Evolutionary conservation across 2,888 invertebrate genomes (phyloP), one percentile per base, ranked within the genome.

Genomic region (Tridacna crocea): DNA sequence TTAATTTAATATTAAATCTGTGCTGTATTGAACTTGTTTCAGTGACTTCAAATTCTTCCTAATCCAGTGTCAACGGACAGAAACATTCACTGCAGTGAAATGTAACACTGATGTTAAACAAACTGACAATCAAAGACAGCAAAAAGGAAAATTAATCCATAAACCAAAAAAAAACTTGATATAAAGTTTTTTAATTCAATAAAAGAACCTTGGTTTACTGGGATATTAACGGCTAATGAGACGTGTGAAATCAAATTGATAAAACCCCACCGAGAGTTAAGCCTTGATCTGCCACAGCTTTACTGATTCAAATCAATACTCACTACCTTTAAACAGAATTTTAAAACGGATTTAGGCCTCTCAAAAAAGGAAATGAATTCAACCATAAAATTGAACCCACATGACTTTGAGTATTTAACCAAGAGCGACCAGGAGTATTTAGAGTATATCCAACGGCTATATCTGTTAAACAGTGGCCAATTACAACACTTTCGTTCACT

Each of bases 401-500:
- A 76, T 24, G 87, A 87, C 65, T 87, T 87, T 46, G 87, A 87
- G 84, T 84, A 87, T 79, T 81, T 87, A 87, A 87, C 84, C 13
- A 76, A 79, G 72, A 83, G 84, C 58, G 87, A 87, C 75, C 82
- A 84, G 55, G 82, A 87, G 72, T 87, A 87, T 75, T 66, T 87
- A 24, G 65, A 75, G 65, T 81, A 68, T 77, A 87, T 87, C 13
- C 75, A 84, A 55, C 48, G 82, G 51, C 72, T 87, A 63, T 87
- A 87, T 55, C 80, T 87, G 26, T 63, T 75, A n/a, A 87, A 87
- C 75, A 84, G 87, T 81, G 87, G 87, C 27, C 80, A 89, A 75
- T 83, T 89, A n/a, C 84, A 88, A 70, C 85, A 88, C 68, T 90
- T 89, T 70, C 88, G 87, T 70, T 72, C 82, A 51, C 77, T 90